Evolutionary conservation across 1,140 invertebrate species (phyloP), one percentile per base, ranked within the genome.

Genomic region (Globodera ellingtonae): DNA sequence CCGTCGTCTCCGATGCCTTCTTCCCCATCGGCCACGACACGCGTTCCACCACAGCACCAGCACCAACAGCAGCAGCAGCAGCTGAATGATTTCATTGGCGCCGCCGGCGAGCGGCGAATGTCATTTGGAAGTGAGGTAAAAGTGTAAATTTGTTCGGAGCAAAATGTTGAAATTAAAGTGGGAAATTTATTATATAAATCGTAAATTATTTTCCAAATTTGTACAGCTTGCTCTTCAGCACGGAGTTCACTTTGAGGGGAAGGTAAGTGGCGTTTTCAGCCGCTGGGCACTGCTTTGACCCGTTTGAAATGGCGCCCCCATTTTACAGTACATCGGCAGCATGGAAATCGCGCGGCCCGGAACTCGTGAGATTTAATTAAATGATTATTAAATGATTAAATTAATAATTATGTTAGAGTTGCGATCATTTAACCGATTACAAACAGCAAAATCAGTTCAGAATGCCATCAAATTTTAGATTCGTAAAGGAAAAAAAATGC

Each of bases 171-270:
- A 73, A 73, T 73, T 73, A 73, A 21, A 73, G 24, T 24, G n/a
- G n/a, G n/a, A n/a, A n/a, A n/a, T n/a, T n/a, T n/a, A n/a, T n/a
- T n/a, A n/a, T n/a, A n/a, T n/a, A n/a, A n/a, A n/a, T n/a, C n/a
- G n/a, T n/a, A n/a, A n/a, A n/a, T 73, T 56, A 0, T 62, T 50
- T 48, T 67, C 67, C 5, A 24, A 8, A 47, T 18, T 52, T 74
- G 5, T 75, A 52, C 44, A 98, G 81, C 95, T 98, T 90, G 95
- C 95, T 70, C 98, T 98, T 90, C 93, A 95, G 84, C 94, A 97
- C 91, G 96, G 96, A 80, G 97, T 98, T 90, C 93, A 93, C 87
- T 98, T 98, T 91, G 94, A 95, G 90, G 95, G 95, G 78, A 98
- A 98, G 94, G 96, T 98, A 92, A 90, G 71, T 71, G 24, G 15